Conservation (phyloP, 2,797 vertebrate genomes). For the Lindbergichthys nudifrons region DNA sequence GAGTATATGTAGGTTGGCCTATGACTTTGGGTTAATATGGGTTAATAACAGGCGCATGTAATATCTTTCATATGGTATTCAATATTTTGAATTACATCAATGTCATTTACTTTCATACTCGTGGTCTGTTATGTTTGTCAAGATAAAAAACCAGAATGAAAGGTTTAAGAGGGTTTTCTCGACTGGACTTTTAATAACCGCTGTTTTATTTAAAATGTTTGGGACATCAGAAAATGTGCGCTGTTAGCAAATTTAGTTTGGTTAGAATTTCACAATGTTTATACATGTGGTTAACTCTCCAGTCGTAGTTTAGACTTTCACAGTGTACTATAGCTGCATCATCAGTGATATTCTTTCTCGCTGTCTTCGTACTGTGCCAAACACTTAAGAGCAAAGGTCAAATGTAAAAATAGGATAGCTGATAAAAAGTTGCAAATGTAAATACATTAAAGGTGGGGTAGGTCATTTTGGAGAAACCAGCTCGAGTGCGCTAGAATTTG, state of each 20-base stretch:
- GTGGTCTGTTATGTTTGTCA: constrained; percentile 14
- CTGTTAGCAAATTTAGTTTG: background rate
- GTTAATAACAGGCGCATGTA: background rate
- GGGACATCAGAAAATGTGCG: background rate
- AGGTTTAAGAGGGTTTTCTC: background rate
- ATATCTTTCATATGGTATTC: background rate
- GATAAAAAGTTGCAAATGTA: constrained; percentile 39
- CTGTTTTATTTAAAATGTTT: constrained; percentile 3
- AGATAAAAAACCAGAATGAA: background rate
- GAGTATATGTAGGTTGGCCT: background rate
- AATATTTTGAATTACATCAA: background rate
- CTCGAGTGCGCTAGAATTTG: too few relatives aligned
- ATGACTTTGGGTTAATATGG: background rate
- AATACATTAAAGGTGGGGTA: too few relatives aligned
- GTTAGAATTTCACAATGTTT: background rate
- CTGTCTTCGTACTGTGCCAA: constrained; percentile 22
- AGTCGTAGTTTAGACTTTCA: background rate
- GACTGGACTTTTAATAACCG: background rate
- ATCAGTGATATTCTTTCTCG: constrained; percentile 16
- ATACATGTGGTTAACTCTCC: constrained; percentile 8
- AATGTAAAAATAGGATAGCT: constrained; percentile 9
- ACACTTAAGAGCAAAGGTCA: constrained; percentile 16
- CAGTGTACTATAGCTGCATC: constrained; percentile 18
- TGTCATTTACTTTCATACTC: background rate
- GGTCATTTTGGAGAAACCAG: too few relatives aligned